Conservation (phyloP, 2,113 vertebrate species). For the Cochlearius cochlearius region DNA sequence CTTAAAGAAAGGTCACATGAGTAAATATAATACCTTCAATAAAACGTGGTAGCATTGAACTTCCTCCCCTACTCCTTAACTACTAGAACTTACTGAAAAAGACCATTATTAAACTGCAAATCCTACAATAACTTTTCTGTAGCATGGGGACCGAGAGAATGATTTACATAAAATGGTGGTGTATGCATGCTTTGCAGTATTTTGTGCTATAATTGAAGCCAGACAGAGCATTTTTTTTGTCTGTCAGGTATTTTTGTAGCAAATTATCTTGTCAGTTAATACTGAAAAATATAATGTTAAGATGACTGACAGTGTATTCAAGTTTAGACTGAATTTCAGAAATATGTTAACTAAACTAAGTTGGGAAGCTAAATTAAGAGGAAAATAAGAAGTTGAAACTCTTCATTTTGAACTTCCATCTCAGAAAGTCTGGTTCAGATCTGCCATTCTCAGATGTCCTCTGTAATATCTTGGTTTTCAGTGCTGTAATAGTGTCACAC, state of each 20-base stretch:
- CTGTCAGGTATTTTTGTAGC: neutral
- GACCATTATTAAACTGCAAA: neutral
- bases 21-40: neutral
- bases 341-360: neutral
- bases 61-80: neutral
- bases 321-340: neutral
- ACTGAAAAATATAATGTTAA: neutral
- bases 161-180: neutral
- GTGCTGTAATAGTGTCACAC: rapidly evolving
- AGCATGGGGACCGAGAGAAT: neutral
- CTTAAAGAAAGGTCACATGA: neutral
- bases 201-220: neutral
- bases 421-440: neutral
- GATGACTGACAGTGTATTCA: neutral
- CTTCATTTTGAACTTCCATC: neutral
- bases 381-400: neutral
- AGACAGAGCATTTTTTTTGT: neutral
- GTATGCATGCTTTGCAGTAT: neutral
- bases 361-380: neutral
- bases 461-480: neutral
- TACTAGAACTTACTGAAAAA: neutral
- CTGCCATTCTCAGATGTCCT: neutral
- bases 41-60: neutral
- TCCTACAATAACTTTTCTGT: neutral
- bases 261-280: neutral